Evolutionary conservation across 1,140 invertebrate genomes (phyloP), one percentile per base, ranked within the genome.

Genomic region (Hypothenemus hampei): DNA sequence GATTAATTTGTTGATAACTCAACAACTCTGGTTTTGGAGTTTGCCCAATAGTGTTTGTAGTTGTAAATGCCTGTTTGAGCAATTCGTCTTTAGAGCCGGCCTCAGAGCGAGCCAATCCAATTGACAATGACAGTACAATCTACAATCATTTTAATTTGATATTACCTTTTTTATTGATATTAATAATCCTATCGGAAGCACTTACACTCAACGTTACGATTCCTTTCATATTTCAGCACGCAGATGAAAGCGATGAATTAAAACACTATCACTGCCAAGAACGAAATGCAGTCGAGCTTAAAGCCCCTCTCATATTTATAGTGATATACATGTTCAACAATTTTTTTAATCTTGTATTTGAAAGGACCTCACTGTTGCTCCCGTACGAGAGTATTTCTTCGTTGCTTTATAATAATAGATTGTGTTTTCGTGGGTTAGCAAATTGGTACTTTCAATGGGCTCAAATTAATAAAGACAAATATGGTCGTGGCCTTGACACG

Each of bases 301-400:
- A 56, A 56, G 13, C 45, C 53, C 53, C 53, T 48, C 44, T 48
- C 26, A 23, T 48, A 56, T 56, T 56, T 56, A 56, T 56, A 56
- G 43, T 43, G 53, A 48, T 56, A 48, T 43, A 48, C 45, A 24
- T 54, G 46, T 23, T 35, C 16, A n/a, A 10, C 8, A 37, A n/a
- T 46, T 54, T 54, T 54, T 56, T 56, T 40, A n/a, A n/a, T n/a
- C 7, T 33, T 10, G 10, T 18, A n/a, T 29, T 56, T 4, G 53
- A 56, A 56, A 56, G 53, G 53, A 48, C 45, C 20, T 22, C n/a
- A n/a, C n/a, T n/a, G n/a, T 48, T n/a, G 21, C 40, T 43, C 8
- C 11, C 22, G 18, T 21, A 21, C 16, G 18, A 8, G 11, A 43
- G 18, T 21, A 43, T 23, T 10, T n/a, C n/a, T n/a, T n/a, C 36